A percentile compares a stretch with the other conserved stretches of the same genome.
These are phyloP conservation scores for Synergus japonicus DNA, from an alignment of 2,888 invertebrate genomes.

Conservation along the genomic window DNA sequence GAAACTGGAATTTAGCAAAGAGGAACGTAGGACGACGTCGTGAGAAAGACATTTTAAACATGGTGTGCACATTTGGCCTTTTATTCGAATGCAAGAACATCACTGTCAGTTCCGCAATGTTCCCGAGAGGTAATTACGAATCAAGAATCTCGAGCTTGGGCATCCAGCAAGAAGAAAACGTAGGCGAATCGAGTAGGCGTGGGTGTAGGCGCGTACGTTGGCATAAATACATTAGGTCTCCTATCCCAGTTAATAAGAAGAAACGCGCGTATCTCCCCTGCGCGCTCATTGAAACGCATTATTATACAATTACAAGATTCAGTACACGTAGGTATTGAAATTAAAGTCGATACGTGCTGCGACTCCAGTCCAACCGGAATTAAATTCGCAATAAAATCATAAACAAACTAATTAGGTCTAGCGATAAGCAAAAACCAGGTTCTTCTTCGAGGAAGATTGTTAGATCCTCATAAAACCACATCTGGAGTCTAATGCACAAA, in stretches of 20 bases:
- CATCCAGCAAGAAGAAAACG: slow-evolving; percentile 31
- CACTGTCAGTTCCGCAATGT: slow-evolving; percentile 39
- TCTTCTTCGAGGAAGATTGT: neutral
- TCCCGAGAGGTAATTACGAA: slow-evolving; percentile 36
- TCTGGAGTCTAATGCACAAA: neutral
- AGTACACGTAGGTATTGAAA: neutral
- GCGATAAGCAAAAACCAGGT: neutral
- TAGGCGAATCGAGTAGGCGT: slow-evolving; percentile 33
- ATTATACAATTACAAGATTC: slow-evolving; percentile 27
- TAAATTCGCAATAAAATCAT: slow-evolving; percentile 16
- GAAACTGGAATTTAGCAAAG: neutral
- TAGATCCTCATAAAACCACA: neutral
- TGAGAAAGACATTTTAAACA: slow-evolving; percentile 15
- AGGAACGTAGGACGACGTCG: neutral
- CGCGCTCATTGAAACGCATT: neutral
- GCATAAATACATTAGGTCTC: slow-evolving; percentile 1
- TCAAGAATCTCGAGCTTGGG: slow-evolving; percentile 25
- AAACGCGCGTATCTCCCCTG: neutral
- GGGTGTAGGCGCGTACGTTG: slow-evolving; percentile 7
- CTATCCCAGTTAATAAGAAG: slow-evolving; percentile 10
- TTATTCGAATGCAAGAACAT: slow-evolving; percentile 40
- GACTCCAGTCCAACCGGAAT: neutral
- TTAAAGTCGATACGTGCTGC: neutral
- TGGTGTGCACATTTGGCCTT: slow-evolving; percentile 30
- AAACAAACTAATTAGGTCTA: slow-evolving; percentile 10